Conservation (phyloP, 2,797 vertebrate genomes). For the Onychomys arenicola region DNA sequence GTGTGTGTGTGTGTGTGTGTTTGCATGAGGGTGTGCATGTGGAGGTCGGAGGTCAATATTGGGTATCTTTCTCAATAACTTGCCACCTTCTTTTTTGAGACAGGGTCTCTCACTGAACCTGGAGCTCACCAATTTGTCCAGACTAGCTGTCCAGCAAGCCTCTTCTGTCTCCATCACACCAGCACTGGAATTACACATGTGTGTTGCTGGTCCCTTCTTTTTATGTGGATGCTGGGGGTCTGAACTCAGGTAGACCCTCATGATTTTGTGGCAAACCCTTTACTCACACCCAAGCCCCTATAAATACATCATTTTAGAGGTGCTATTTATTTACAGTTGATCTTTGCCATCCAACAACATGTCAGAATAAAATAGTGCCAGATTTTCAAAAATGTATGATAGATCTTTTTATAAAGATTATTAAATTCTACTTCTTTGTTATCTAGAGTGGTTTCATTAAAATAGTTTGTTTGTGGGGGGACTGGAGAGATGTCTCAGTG, state of each 20-base stretch:
- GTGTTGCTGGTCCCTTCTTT: neutral
- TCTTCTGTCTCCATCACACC: too few species aligned
- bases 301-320: neutral
- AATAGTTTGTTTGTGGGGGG: neutral
- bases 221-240: neutral
- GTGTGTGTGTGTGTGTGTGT: neutral
- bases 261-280: neutral
- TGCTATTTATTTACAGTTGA: constrained; percentile 13
- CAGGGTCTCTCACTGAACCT: neutral
- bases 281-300: neutral
- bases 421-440: constrained; percentile 36
- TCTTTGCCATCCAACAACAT: neutral
- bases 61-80: neutral
- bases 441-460: neutral
- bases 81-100: neutral
- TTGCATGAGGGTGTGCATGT: neutral
- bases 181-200: too few species aligned
- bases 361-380: neutral
- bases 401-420: neutral
- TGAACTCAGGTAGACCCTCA: neutral
- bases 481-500: neutral
- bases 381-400: neutral
- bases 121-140: neutral
- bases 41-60: neutral
- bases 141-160: neutral